Evolutionary conservation across 2,888 invertebrate species (phyloP), one percentile per base, ranked within the genome.

Genomic region (Zygaena filipendulae): DNA sequence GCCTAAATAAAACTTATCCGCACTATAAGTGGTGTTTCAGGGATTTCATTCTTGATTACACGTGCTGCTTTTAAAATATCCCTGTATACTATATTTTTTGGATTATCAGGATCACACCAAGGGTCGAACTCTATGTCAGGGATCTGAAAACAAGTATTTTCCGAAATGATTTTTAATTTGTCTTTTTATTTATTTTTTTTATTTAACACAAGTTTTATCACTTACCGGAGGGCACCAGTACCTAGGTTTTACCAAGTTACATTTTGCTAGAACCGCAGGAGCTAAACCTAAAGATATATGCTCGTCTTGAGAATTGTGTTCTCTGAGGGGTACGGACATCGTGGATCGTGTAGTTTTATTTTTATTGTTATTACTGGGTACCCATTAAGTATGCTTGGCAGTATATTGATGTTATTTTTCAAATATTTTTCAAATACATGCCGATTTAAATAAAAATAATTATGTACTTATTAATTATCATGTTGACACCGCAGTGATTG

Each of bases 11-110:
- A n/a, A n/a, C n/a, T n/a, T n/a, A n/a, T n/a, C n/a, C n/a, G n/a
- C 39, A 61, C 60, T 47, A 43, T 12, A 7, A 66, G 40, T 3
- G 54, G 57, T 22, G 59, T 58, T 25, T 21, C 23, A 2, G 49
- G 53, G 81, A 87, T 33, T 80, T 82, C 22, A 75, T 84, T 29
- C 82, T 63, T 64, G 25, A 82, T 66, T 19, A 82, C 64, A 3
- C 82, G 79, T 2, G 84, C 77, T 20, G 88, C 88, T 30, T 82
- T 82, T 32, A 75, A 72, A 21, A 87, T 63, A 33, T 86, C 84
- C 42, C 82, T 77, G 40, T 82, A 83, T 14, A 52, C 49, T 22
- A 86, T 54, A 3, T 52, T 47, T 47, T 51, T 60, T 12, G 68
- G 68, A 26, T 57, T 48, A 47, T 51, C 33, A 16, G 55, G 49